Evolutionary conservation across 2,888 invertebrate species (phyloP).

Genomic region (Agonum fuliginosum): DNA sequence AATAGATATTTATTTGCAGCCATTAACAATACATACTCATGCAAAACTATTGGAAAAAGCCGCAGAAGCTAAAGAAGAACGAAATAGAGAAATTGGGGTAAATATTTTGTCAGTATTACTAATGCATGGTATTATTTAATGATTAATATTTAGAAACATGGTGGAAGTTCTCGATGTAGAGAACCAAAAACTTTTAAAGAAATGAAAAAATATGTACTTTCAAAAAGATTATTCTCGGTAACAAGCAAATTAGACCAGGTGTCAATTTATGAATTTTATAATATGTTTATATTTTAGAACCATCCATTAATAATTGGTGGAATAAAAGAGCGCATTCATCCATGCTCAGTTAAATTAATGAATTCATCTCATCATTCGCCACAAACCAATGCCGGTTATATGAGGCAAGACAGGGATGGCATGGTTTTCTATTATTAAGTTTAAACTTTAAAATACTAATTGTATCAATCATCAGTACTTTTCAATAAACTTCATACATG

Average conservation of each 20-base stretch:
- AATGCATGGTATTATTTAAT: neutral
- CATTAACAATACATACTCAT: conserved; percentile 79
- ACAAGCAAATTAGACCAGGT: neutral
- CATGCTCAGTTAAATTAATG: conserved; percentile 85
- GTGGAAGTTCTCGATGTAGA: neutral
- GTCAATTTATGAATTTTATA: neutral
- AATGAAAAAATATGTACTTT: conserved; percentile 10
- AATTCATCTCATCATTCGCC: conserved; percentile 88
- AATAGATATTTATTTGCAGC: conserved; percentile 79
- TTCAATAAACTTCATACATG: conserved; percentile 1
- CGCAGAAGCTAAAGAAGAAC: neutral
- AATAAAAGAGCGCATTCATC: conserved; percentile 79
- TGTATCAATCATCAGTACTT: conserved; percentile 39
- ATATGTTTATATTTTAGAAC: conserved; percentile 69
- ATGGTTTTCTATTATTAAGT: conserved; percentile 81
- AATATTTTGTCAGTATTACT: neutral
- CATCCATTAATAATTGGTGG: conserved; percentile 79
- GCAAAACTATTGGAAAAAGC: neutral
- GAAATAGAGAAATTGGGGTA: conserved; percentile 5
- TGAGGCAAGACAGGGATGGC: conserved; percentile 85
- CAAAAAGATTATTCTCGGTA: conserved; percentile 6
- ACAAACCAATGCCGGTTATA: conserved; percentile 87
- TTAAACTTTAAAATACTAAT: conserved; percentile 26
- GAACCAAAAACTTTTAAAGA: conserved; percentile 10
- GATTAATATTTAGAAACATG: neutral